Base-by-base conservation (phyloP, 37 sponge, comb jelly and placozoan genomes). In the Cliona cf. orientalis region DNA sequence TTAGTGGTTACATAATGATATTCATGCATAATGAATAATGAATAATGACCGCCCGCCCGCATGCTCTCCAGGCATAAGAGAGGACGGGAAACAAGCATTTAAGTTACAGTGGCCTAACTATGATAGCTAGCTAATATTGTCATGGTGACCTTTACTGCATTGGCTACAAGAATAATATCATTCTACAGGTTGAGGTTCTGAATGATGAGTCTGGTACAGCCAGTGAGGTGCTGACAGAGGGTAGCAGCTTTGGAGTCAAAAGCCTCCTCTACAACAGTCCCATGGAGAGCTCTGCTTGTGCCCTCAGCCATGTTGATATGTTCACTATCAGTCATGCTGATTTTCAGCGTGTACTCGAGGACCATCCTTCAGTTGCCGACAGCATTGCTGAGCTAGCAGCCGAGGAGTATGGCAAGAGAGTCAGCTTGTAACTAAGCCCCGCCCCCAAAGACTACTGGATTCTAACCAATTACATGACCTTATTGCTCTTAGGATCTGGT, bases 271-370 rank as follows among this genome's bases (percentile, higher is more conserved):
- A 79, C 85, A 71, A 74, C 58, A 46, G 42, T 2, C 80, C 90
- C 26, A 63, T 62, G 43, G 60, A 79, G 59, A 43, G 58, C 5
- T 65, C 85, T 43, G 68, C 68, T 17, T 7, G 72, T 32, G 85
- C 90, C 14, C 14, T 58, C 64, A 89, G 84, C 1, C 83, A 89
- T 43, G 61, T 69, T 21, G 89, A 89, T 26, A 40, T 82, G 33
- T 82, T 89, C 73, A 40, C 70, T 21, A 33, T 89, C 59, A 71
- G 31, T 14, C 44, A 69, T 22, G 46, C 36, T 2, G 89, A 89
- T 63, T 82, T 83, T 78, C 58, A 71, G 11, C 64, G 70, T 23
- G 83, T 89, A 21, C 31, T 79, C 0, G 26, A 46, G 17, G 61
- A 46, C 42, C 81, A 80, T 69, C 71, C 70, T 2, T 12, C 22